Conservation (phyloP, 2,113 vertebrate species). For the Sturnira hondurensis region DNA sequence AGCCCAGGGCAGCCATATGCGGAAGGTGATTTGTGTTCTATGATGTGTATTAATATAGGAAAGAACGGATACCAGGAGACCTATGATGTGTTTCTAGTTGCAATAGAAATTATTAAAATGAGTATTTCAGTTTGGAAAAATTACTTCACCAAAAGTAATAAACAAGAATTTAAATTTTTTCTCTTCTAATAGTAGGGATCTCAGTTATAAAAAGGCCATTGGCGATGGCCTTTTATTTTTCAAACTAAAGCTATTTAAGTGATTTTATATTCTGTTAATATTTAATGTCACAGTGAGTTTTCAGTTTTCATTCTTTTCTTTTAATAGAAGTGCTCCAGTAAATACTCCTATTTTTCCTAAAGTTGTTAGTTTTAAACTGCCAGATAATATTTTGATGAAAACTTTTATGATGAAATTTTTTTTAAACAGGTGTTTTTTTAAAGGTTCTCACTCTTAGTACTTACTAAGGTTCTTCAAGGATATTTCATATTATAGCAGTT, state of each 20-base stretch:
- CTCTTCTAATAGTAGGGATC: not conserved
- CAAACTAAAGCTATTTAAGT: not conserved
- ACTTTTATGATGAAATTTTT: not conserved
- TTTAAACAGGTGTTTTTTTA: not conserved
- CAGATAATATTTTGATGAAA: conserved; percentile 12
- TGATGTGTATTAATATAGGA: conserved; percentile 8
- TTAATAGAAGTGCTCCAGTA: not conserved
- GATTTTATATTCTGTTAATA: not conserved
- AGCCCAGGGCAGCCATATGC: not conserved
- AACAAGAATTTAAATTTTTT: conserved; percentile 11
- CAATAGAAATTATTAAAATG: conserved; percentile 15
- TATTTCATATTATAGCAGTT: not conserved
- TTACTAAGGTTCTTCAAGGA: not conserved
- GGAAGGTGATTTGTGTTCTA: not conserved
- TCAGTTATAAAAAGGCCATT: not conserved
- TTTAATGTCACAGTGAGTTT: conserved; percentile 4
- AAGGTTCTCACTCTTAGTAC: not conserved
- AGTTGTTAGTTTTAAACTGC: not conserved
- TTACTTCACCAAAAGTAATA: not conserved
- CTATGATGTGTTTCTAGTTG: not conserved
- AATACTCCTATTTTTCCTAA: not conserved
- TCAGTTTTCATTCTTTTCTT: conserved; percentile 1
- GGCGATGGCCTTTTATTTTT: conserved; percentile 12
- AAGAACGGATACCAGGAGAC: not conserved
- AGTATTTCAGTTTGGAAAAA: conserved; percentile 24